Base-by-base conservation (phyloP, 2,113 vertebrate species). In the Podarcis muralis region DNA sequence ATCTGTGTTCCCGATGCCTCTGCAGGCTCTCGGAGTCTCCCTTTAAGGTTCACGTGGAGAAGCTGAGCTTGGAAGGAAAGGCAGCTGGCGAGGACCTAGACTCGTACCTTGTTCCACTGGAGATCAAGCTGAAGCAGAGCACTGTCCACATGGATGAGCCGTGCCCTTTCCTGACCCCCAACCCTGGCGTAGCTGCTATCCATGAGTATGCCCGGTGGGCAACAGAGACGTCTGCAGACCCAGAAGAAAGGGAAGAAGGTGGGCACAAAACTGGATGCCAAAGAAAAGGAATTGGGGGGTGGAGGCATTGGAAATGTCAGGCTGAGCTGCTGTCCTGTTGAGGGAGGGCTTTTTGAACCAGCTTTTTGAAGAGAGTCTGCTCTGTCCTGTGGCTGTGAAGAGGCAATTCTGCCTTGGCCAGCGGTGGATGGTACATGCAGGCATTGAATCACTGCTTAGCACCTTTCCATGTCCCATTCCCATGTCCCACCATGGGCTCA, bases 141-240 rank as follows among this genome's bases (percentile, higher is more conserved):
- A 97, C 94, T 0, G 95, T 99, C 88, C 96, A 96, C 35, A 89
- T 97, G 0, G 97, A 98, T 1, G 96, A 94, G 0, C 12, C 20
- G 0, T 99, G 98, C 90, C 99, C 99, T 2, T 96, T 97, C 5
- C 94, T 99, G 9, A 94, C 88, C 0, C 98, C 99, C 3, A 97
- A 94, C 88, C 89, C 84, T 0, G 99, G 99, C 0, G 98, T 98
- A 25, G 94, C 97, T 0, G 98, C 97, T 8, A 97, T 99, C 90
- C 99, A 99, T 1, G 97, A 98, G 66, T 99, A 99, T 11, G 97
- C 98, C 0, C 92, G 96, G 53, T 99, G 99, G 98, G 97, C 97
- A 80, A 94, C 86, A 0, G 95, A 97, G 11, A 94, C 96, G 2
- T 95, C 88, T 0, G 95, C 93, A 84, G 89, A 96, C 18, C 85